Evolutionary conservation across 1,140 invertebrate species (phyloP), one percentile per base, ranked within the genome.

Genomic region (Rhyzopertha dominica): DNA sequence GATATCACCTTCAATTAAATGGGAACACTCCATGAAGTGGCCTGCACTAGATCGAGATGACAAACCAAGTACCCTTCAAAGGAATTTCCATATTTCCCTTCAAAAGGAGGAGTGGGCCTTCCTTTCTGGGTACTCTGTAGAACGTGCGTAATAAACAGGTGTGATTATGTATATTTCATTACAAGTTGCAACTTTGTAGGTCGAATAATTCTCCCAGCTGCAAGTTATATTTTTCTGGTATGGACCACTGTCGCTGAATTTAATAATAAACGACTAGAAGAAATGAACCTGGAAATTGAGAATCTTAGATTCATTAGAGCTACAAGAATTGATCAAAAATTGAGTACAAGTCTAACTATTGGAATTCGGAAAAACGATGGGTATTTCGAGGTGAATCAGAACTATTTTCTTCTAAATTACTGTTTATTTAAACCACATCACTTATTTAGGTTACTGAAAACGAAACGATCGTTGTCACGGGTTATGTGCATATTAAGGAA

Each of bases 201-300:
- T 1, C 79, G 91, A 54, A 85, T 88, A 50, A 62, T 96, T 0
- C 85, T 89, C 47, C 94, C 94, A 2, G 92, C 91, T 0, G 94
- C 92, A 5, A 90, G 90, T 17, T 98, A 87, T 60, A 57, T 89
- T 41, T 67, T 80, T 4, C 68, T 95, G 10, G 87, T 87, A 0
- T 96, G 93, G 94, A 86, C 90, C 65, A 87, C 88, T 2, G 61
- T 95, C 14, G 85, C 84, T 12, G 79, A 86, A 65, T 79, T 90
- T 71, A 76, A 78, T 56, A 82, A 35, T 71, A 81, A 35, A 18
- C 60, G 76, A 1, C 84, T 75, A 55, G 81, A 82, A 25, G 80
- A 90, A 57, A 70, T 90, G 5, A 78, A 86, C 0, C 80, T 96
- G 0, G 76, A 87, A 1, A 91, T 96, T 63, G 85, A 95, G 62